phyloP scores from a whole-genome alignment of 1,140 invertebrate genomes.

The Steinernema khuongi region DNA sequence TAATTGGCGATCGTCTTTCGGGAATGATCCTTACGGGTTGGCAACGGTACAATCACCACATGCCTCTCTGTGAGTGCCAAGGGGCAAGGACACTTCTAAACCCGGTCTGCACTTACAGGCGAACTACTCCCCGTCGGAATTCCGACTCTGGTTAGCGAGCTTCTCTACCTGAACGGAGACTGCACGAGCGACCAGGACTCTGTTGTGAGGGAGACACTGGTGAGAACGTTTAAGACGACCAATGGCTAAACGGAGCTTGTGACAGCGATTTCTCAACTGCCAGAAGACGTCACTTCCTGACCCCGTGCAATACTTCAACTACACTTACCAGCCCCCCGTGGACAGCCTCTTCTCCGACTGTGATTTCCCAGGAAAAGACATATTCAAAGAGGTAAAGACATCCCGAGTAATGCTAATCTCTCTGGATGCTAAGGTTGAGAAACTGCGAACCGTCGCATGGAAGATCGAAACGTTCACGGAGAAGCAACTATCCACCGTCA shows the following conservation, averaged over 20 bases:
- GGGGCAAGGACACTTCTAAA: no score
- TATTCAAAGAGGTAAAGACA: background rate
- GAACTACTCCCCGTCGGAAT: conserved; percentile 75
- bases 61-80: conserved; percentile 81
- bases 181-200: background rate
- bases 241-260: background rate
- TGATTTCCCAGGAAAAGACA: background rate
- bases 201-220: background rate
- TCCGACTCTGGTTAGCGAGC: conserved; percentile 67
- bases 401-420: background rate
- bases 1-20: conserved; percentile 22
- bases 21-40: conserved; percentile 47
- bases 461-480: background rate
- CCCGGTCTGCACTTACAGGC: no score
- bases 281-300: background rate
- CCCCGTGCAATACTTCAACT: background rate
- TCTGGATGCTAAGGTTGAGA: background rate
- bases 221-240: background rate
- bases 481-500: background rate
- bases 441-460: background rate
- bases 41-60: conserved; percentile 75
- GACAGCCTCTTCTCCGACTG: background rate
- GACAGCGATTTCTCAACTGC: background rate
- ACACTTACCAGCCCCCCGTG: background rate
- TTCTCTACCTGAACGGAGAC: conserved; percentile 27